Percentiles rank a stretch among this genome's conserved stretches.
These are phyloP conservation scores for Atta colombica DNA, from an alignment of 1,140 invertebrate species.

Conservation along the genomic window DNA sequence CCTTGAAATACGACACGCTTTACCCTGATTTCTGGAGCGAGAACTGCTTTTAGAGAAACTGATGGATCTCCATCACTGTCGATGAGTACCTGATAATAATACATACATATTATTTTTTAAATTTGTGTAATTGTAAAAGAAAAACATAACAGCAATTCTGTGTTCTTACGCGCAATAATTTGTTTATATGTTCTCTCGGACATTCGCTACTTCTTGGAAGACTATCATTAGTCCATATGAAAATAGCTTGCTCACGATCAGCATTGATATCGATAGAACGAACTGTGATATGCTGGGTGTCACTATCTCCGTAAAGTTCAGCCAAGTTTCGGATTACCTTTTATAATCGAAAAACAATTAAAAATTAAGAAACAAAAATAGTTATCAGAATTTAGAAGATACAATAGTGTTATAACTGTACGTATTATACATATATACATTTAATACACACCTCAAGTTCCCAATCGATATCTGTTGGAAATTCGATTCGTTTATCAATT, in stretches of 20 bases:
- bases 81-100: conserved; percentile 86
- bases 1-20: conserved; percentile 88
- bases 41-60: conserved; percentile 86
- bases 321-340: conserved; percentile 89
- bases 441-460: conserved; percentile 85
- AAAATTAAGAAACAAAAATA: not conserved
- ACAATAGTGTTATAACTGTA: no score
- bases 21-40: conserved; percentile 89
- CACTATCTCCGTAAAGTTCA: conserved; percentile 90
- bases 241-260: conserved; percentile 87
- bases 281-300: conserved; percentile 91
- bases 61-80: conserved; percentile 87
- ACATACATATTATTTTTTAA: not conserved
- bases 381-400: not conserved
- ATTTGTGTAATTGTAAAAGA: not conserved
- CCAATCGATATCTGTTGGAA: conserved; percentile 90
- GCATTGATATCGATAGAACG: conserved; percentile 87
- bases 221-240: conserved; percentile 96
- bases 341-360: conserved; percentile 74
- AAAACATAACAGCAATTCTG: conserved; percentile 8
- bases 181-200: conserved; percentile 90
- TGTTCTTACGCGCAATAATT: conserved; percentile 89
- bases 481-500: conserved; percentile 88
- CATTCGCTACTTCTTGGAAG: conserved; percentile 91
- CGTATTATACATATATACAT: no score